Evolutionary conservation across 2,113 vertebrate species (phyloP).

Genomic region (Maylandia zebra): DNA sequence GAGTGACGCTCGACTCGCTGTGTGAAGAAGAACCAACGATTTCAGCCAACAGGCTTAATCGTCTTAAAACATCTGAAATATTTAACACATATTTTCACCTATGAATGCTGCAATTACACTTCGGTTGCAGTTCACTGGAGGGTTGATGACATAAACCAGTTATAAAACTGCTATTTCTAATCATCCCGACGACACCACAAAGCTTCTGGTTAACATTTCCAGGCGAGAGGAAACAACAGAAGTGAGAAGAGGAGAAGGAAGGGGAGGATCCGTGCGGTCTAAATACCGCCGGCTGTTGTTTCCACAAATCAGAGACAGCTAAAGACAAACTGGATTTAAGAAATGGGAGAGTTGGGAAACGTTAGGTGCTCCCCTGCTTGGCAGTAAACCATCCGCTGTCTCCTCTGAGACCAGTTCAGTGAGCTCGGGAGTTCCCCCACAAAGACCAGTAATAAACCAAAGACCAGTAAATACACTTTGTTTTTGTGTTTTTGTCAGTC

Average conservation of each 20-base stretch:
- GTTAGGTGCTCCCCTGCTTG: fast-evolving
- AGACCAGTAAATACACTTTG: background rate
- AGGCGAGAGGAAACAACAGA: background rate
- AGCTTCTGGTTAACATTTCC: background rate
- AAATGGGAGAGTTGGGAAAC: background rate
- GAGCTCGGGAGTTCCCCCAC: background rate
- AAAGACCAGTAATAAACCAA: background rate
- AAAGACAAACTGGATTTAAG: background rate
- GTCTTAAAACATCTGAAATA: background rate
- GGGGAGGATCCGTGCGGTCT: fast-evolving
- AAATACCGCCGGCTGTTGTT: background rate
- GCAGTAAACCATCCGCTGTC: background rate
- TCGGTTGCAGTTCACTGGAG: too few relatives aligned
- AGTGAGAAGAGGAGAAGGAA: background rate
- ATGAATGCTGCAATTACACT: background rate
- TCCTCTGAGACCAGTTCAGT: background rate
- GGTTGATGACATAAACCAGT: background rate
- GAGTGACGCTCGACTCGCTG: background rate
- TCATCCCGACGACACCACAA: background rate
- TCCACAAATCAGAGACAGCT: background rate
- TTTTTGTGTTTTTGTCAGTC: background rate
- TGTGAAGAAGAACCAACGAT: fast-evolving
- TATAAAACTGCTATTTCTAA: background rate
- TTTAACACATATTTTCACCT: background rate
- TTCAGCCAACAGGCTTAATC: background rate